Base-by-base conservation (phyloP, 2,113 vertebrate species). In the Thomomys bottae region DNA sequence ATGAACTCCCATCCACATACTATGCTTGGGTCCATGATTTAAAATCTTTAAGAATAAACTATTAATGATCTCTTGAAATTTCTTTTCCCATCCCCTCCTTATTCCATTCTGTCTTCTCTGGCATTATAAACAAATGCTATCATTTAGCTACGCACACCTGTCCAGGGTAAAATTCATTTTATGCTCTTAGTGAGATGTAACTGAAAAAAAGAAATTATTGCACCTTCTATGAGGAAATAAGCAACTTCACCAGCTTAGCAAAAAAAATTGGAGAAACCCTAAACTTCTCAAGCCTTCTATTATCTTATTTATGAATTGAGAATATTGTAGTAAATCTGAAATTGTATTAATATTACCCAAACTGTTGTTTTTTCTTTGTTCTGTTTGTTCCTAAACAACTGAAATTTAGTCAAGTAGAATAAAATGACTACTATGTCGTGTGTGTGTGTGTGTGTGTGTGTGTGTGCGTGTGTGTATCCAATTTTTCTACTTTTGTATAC, bases 81-180 rank as follows among this genome's bases (percentile, higher is more conserved):
- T 70, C 18, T 20, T 76, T 81, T 80, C n/a, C 11, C 45, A 45
- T 11, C 24, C 23, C n/a, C 34, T 36, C 64, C 26, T 36, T 23
- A 40, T 81, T 90, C 20, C 20, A 82, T 78, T 49, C 36, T 36
- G 93, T 71, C 38, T 38, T 71, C 57, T 63, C 34, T 89, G 80
- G 49, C 21, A 66, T 45, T 78, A 66, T 84, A 36, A 18, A 90
- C 24, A 83, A 71, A 11, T 84, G n/a, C 38, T 26, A 49, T 87
- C 64, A 61, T 49, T 71, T 78, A 57, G 49, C 24, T 89, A 86
- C 15, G 67, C 54, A 45, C 17, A 67, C 12, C 72, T 86, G 34
- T 87, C n/a, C 73, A 71, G 61, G 49, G 36, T 36, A 32, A 57
- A 89, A 67, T 61, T 93, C 83, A 79, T 84, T 82, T 63, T 17